These are phyloP conservation scores for Tetragonula clypearis DNA, from an alignment of 1,140 invertebrate genomes.

Conservation along the genomic window DNA sequence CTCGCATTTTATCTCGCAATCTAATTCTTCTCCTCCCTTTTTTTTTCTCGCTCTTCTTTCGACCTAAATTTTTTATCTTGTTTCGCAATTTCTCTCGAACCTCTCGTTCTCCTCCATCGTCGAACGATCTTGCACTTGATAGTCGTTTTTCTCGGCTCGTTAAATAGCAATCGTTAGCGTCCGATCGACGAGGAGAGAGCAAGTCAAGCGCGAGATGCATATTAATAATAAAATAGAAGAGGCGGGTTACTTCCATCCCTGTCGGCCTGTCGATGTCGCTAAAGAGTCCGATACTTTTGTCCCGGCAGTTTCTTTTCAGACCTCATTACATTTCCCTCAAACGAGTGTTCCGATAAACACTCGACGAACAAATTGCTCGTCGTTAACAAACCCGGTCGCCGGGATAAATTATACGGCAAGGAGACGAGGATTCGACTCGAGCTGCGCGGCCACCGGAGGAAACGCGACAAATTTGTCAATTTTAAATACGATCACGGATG, in stretches of 20 bases:
- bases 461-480: slow-evolving; percentile 67
- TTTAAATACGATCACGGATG: slow-evolving; percentile 67
- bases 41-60: neutral
- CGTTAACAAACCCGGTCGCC: slow-evolving; percentile 58
- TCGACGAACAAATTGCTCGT: slow-evolving; percentile 66
- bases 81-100: neutral
- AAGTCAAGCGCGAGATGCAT: slow-evolving; percentile 38
- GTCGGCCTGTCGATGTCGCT: slow-evolving; percentile 8
- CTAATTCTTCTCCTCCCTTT: too few relatives aligned
- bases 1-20: neutral
- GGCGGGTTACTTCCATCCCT: neutral
- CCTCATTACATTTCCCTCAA: slow-evolving; percentile 63
- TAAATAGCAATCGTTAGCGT: slow-evolving; percentile 41
- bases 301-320: slow-evolving; percentile 58
- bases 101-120: neutral
- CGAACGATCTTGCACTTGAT: neutral
- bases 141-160: slow-evolving; percentile 15
- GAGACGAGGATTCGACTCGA: slow-evolving; percentile 57
- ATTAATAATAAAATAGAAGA: slow-evolving; percentile 42
- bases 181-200: slow-evolving; percentile 10
- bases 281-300: slow-evolving; percentile 58
- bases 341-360: slow-evolving; percentile 69
- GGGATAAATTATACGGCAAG: slow-evolving; percentile 60
- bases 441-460: slow-evolving; percentile 33
- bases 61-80: neutral